Percentiles rank a stretch among this genome's conserved stretches.
These are phyloP conservation scores for Zaprionus kolodkinae DNA, from an alignment of 1,140 invertebrate species.

Conservation along the genomic window DNA sequence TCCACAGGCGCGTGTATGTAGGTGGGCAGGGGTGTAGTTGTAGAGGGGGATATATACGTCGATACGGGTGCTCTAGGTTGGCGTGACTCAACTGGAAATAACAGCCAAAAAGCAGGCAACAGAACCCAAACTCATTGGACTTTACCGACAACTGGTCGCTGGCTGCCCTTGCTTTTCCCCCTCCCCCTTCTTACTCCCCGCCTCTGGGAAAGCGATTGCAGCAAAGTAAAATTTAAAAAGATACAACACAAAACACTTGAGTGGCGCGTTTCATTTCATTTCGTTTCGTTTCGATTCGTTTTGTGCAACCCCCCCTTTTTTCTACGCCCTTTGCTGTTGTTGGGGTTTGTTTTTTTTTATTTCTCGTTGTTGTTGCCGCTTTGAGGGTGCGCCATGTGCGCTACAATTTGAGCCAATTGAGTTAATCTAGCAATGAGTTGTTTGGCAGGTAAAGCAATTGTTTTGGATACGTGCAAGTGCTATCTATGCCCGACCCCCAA, in stretches of 20 bases:
- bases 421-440: slow-evolving; percentile 79
- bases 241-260: slow-evolving; percentile 70
- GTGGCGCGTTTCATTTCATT: slow-evolving; percentile 45
- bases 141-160: slow-evolving; percentile 28
- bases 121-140: slow-evolving; percentile 41
- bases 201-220: slow-evolving; percentile 31
- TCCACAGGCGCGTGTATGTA: slow-evolving; percentile 58
- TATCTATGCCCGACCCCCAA: slow-evolving; percentile 33
- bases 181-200: neutral
- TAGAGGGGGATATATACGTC: neutral
- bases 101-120: slow-evolving; percentile 45
- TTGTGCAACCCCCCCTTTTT: neutral
- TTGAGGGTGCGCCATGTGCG: slow-evolving; percentile 55
- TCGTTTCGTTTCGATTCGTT: slow-evolving; percentile 37
- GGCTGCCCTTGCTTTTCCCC: neutral
- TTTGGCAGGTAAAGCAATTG: slow-evolving; percentile 73
- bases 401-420: slow-evolving; percentile 73
- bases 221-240: slow-evolving; percentile 79
- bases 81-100: slow-evolving; percentile 52
- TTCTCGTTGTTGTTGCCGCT: slow-evolving; percentile 9
- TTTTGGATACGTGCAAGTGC: slow-evolving; percentile 55
- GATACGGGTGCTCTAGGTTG: slow-evolving; percentile 8
- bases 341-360: slow-evolving; percentile 26
- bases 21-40: neutral
- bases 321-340: slow-evolving; percentile 4